A percentile compares a stretch with the other conserved stretches of the same genome.
These are phyloP conservation scores for Homarus americanus DNA, from an alignment of 1,140 invertebrate species.

Conservation along the genomic window DNA sequence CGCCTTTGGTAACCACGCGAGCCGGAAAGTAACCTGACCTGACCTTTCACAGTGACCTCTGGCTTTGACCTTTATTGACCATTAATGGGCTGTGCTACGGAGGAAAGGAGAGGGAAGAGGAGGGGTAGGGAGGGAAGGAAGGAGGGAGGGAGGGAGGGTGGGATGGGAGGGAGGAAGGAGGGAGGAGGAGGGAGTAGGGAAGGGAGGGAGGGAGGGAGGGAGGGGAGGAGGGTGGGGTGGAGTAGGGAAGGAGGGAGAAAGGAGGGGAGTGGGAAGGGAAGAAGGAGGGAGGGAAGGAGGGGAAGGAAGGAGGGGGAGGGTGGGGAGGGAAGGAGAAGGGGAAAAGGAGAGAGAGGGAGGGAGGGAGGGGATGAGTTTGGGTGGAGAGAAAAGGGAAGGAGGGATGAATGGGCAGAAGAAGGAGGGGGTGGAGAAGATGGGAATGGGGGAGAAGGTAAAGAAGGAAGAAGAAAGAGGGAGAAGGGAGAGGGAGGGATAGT, in stretches of 20 bases:
- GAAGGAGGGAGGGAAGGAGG: no score
- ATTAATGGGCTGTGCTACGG: no score
- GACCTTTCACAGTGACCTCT: no score
- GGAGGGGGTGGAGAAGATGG: no score
- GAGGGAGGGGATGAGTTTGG: background rate
- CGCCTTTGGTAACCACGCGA: no score
- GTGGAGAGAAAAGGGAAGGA: background rate
- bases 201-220: background rate
- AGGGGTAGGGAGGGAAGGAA: no score
- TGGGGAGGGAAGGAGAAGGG: no score
- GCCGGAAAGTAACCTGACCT: no score
- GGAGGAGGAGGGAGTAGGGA: background rate
- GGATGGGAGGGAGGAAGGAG: background rate
- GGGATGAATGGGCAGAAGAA: background rate
- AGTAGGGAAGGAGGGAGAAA: background rate
- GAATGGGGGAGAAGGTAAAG: background rate
- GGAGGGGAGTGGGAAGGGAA: background rate
- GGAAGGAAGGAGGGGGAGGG: no score
- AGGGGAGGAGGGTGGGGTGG: background rate
- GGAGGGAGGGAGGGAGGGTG: background rate
- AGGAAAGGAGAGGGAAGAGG: no score
- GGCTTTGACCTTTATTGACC: no score
- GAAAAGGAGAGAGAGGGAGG: background rate
- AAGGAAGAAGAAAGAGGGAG: background rate
- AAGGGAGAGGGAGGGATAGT: background rate